Base-by-base conservation (phyloP, 2,113 vertebrate genomes). In the Oxygymnocypris stewartii region DNA sequence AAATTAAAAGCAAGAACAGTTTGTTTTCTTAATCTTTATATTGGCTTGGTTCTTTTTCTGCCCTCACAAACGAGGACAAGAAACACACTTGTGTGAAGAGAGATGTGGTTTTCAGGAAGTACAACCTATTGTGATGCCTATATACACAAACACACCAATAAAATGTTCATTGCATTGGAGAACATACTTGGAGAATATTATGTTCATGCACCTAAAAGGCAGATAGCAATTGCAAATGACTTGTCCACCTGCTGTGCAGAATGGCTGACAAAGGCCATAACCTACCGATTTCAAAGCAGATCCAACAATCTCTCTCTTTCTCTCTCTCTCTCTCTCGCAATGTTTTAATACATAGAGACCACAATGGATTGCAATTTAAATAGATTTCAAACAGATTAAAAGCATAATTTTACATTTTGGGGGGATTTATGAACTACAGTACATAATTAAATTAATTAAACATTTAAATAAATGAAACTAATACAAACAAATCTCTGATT, bases 1-100 rank as follows among this genome's bases (percentile, higher is more conserved):
- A 61, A 78, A 82, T 88, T 51, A 77, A 87, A 79, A 40, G 23
- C 3, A 61, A 71, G 82, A 78, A 78, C 47, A 82, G 20, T 28
- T 12, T 67, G 69, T 57, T 76, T 63, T 74, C 65, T 75, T 42
- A 73, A 49, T 67, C 14, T 35, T 87, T 84, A 79, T 84, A 57
- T 20, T 73, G 86, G 8, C 82, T 63, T 69, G 44, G 18, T 75
- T 74, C 13, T 63, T 86, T 59, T 57, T 75, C 31, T 28, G 25
- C 37, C 40, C 49, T 83, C 28, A 37, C 40, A 35, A 44, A 73
- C 16, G 51, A 77, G 35, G 23, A 16, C 18, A 73, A 54, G 25
- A 51, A 79, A 67, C 9, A 74, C 40, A 69, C 79, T 51, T 59
- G 31, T 73, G 12, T 84, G 47, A 57, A 10, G 12, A 57, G 44